Evolutionary conservation across 2,888 invertebrate genomes (phyloP).

Genomic region (Prenolepis imparis): DNA sequence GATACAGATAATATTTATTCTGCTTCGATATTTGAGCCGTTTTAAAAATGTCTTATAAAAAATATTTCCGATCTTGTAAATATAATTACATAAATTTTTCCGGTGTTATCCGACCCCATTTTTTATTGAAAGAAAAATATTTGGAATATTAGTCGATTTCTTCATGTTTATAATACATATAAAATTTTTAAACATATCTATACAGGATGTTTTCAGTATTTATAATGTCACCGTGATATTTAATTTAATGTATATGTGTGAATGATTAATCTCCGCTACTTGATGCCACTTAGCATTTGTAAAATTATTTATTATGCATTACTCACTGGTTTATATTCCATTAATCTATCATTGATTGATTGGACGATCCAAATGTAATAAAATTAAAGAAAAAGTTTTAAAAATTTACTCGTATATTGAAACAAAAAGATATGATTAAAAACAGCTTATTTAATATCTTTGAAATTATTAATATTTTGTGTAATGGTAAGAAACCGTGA

Average conservation of each 20-base stretch:
- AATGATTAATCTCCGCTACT: background rate
- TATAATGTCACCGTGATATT: background rate
- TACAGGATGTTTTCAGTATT: background rate
- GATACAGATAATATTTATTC: background rate
- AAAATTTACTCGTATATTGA: too few relatives aligned
- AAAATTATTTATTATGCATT: background rate
- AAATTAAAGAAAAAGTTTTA: too few relatives aligned
- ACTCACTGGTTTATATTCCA: background rate
- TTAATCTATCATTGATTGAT: background rate
- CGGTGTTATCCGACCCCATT: background rate
- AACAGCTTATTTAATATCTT: too few relatives aligned
- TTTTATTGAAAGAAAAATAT: background rate
- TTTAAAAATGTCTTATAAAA: background rate
- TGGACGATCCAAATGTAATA: too few relatives aligned
- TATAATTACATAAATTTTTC: constrained; percentile 12
- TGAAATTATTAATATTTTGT: background rate
- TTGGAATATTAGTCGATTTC: background rate
- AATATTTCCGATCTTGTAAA: background rate
- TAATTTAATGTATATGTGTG: background rate
- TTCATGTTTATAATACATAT: background rate
- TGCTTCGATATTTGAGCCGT: background rate
- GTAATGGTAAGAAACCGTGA: too few relatives aligned
- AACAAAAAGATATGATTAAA: too few relatives aligned
- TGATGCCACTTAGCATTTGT: background rate
- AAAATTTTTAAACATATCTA: background rate